phyloP scores from a whole-genome alignment of 2,888 invertebrate genomes.

The Saturnia japonica region DNA sequence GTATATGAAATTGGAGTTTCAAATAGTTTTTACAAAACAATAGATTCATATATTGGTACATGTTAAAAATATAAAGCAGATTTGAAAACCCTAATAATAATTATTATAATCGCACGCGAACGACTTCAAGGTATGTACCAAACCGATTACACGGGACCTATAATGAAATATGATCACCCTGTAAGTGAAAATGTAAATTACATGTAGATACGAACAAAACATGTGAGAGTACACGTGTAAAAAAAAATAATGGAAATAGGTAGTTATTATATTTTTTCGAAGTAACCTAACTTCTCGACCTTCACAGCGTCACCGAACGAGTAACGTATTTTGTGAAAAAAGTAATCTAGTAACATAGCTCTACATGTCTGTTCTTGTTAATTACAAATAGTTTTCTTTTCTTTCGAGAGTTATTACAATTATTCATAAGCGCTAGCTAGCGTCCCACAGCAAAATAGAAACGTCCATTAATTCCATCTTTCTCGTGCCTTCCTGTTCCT shows the following conservation, averaged over 20 bases:
- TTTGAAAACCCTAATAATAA: slow-evolving; percentile 13
- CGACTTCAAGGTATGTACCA: slow-evolving; percentile 28
- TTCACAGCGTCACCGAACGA: background rate
- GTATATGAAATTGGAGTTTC: background rate
- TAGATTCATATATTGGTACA: background rate
- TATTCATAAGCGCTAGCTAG: background rate
- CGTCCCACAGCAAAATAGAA: background rate
- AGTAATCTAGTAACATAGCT: background rate
- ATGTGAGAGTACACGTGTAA: background rate
- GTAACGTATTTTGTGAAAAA: background rate
- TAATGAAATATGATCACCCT: slow-evolving; percentile 17
- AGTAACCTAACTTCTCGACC: background rate
- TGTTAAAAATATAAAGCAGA: background rate
- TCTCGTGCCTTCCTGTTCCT: background rate
- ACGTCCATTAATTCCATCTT: no score
- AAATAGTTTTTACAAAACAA: background rate
- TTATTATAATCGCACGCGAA: slow-evolving; percentile 13
- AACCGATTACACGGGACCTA: slow-evolving; percentile 15
- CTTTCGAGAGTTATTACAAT: background rate
- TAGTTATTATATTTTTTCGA: background rate
- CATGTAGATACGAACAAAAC: background rate
- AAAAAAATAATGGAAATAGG: background rate
- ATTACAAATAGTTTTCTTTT: background rate
- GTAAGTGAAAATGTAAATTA: slow-evolving; percentile 19
- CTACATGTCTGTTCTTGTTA: background rate